A percentile compares a stretch with the other conserved stretches of the same genome.
Conservation (phyloP, 2,888 invertebrate genomes). For the Achlya flavicornis region DNA sequence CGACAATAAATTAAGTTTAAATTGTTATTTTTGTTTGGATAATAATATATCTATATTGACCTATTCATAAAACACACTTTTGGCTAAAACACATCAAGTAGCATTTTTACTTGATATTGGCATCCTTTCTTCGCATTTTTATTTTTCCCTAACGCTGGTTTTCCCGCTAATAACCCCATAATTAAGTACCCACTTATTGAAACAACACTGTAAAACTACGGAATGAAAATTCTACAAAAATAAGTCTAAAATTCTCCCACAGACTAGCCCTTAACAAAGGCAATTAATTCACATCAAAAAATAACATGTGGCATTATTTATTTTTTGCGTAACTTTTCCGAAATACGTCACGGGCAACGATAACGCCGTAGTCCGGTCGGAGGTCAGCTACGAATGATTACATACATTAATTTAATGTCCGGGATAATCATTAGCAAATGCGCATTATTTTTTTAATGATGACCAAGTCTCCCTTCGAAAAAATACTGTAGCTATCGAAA, state of each 20-base stretch:
- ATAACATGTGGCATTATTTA: slow-evolving; percentile 47
- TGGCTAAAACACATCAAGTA: too few species aligned
- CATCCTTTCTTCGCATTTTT: too few species aligned
- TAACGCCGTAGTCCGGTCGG: neutral
- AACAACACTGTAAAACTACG: too few species aligned
- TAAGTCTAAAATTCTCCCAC: neutral
- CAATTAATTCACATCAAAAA: slow-evolving; percentile 55
- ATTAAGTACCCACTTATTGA: too few species aligned
- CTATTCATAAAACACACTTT: too few species aligned
- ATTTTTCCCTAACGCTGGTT: too few species aligned
- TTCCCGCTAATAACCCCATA: too few species aligned
- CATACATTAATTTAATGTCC: slow-evolving; percentile 10
- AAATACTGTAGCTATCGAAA: too few species aligned
- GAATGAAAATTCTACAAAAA: neutral
- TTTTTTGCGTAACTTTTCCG: slow-evolving; percentile 34
- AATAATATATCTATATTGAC: too few species aligned
- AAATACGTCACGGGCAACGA: slow-evolving; percentile 16
- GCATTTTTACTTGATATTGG: too few species aligned
- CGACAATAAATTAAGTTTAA: too few species aligned
- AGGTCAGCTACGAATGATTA: slow-evolving; percentile 27
- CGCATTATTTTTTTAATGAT: neutral
- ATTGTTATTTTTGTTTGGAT: too few species aligned
- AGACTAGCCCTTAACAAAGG: slow-evolving; percentile 39
- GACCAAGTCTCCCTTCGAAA: neutral
- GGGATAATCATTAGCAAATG: neutral